Conservation (phyloP, 2,113 vertebrate species). For the Aldabrachelys gigantea region DNA sequence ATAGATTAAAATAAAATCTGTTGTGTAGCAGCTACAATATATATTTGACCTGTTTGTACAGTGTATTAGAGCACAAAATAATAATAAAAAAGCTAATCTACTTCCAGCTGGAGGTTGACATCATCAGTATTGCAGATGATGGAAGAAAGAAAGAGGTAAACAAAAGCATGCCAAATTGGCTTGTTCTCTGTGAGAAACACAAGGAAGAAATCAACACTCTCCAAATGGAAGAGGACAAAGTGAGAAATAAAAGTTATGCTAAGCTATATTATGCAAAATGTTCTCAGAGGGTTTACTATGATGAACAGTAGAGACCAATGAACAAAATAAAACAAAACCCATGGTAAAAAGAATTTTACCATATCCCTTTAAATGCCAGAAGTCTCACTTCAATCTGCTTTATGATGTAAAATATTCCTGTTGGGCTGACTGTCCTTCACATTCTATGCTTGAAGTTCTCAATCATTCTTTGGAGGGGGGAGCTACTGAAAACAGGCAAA, state of each 20-base stretch:
- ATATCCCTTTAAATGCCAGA: background rate
- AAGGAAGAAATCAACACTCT: background rate
- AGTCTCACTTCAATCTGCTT: background rate
- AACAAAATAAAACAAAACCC: background rate
- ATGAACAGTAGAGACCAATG: background rate
- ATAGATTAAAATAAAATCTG: conserved; percentile 38
- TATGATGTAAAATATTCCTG: conserved; percentile 36
- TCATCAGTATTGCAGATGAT: background rate
- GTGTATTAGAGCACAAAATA: conserved; percentile 20
- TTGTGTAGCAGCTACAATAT: conserved; percentile 4
- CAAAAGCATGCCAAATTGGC: background rate
- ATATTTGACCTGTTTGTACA: background rate
- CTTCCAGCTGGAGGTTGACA: conserved; percentile 22
- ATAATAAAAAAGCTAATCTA: conserved; percentile 15
- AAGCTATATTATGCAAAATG: accelerated
- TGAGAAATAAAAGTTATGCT: background rate
- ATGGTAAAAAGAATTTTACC: background rate
- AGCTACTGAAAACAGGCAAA: conserved; percentile 15
- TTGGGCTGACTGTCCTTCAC: background rate
- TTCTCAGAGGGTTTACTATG: background rate
- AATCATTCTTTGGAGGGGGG: conserved; percentile 4
- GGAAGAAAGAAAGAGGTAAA: background rate
- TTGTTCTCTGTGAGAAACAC: background rate
- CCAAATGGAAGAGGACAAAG: background rate
- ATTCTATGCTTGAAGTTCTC: conserved; percentile 9